Evolutionary conservation across 2,888 invertebrate genomes (phyloP).

Genomic region (Lithodes maja): DNA sequence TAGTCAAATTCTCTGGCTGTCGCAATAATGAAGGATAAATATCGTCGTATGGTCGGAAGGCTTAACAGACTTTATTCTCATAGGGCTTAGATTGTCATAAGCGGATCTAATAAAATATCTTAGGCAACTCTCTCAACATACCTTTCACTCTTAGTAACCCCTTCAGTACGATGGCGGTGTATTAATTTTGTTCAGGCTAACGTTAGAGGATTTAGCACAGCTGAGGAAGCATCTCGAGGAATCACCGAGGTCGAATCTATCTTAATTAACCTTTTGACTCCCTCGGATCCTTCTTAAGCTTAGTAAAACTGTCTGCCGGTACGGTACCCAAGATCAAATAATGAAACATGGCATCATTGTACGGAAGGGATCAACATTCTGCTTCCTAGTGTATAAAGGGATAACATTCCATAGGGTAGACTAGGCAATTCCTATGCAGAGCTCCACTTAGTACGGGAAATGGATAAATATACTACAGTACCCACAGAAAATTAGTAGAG

Average conservation of each 20-base stretch:
- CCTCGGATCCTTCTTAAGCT: too few species aligned
- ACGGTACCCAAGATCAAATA: too few species aligned
- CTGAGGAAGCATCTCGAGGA: background rate
- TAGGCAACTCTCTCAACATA: conserved; percentile 44
- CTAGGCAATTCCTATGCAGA: too few species aligned
- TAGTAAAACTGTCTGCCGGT: too few species aligned
- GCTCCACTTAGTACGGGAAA: too few species aligned
- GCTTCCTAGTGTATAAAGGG: conserved; percentile 54
- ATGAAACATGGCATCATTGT: too few species aligned
- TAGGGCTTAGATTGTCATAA: background rate
- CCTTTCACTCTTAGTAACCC: background rate
- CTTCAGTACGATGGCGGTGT: background rate
- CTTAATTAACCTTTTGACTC: too few species aligned
- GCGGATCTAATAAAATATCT: background rate
- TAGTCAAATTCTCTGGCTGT: background rate
- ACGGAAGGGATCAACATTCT: conserved; percentile 28
- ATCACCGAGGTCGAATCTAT: too few species aligned
- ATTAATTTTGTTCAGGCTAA: background rate
- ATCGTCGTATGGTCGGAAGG: background rate
- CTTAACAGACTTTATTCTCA: background rate
- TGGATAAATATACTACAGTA: too few species aligned
- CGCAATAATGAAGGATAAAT: background rate
- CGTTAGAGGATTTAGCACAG: background rate
- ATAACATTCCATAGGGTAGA: conserved; percentile 49
- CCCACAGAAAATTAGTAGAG: too few species aligned